These are phyloP conservation scores for Phrynocephalus forsythii DNA, from an alignment of 2,797 vertebrate genomes.

Conservation along the genomic window DNA sequence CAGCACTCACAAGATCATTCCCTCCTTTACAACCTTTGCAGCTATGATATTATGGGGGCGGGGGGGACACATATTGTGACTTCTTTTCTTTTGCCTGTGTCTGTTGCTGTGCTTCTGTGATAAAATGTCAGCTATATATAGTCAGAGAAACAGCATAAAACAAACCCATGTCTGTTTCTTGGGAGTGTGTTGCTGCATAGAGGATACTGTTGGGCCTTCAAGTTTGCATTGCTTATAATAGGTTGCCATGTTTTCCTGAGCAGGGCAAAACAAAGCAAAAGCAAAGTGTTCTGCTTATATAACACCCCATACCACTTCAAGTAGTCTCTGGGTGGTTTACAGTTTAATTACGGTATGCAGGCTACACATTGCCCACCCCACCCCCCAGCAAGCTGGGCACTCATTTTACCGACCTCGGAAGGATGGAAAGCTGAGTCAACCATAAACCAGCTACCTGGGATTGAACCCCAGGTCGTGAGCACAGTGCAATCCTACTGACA, in stretches of 20 bases:
- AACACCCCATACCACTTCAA: too few relatives aligned
- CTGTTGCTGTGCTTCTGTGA: constrained; percentile 20
- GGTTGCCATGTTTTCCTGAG: background rate
- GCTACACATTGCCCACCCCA: too few relatives aligned
- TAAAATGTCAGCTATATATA: constrained; percentile 2
- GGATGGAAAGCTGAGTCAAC: too few relatives aligned
- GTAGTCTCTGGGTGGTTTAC: too few relatives aligned
- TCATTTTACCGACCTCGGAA: too few relatives aligned
- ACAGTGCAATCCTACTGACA: background rate
- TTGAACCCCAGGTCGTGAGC: too few relatives aligned
- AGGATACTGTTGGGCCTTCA: background rate
- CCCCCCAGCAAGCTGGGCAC: too few relatives aligned
- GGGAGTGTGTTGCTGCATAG: background rate
- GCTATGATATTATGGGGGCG: constrained; percentile 24
- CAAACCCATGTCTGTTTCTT: constrained; percentile 34
- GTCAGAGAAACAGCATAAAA: background rate
- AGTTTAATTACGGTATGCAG: too few relatives aligned
- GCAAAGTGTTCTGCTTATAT: too few relatives aligned
- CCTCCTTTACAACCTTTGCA: background rate
- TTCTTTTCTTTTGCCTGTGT: constrained; percentile 31
- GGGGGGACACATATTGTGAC: constrained; percentile 17
- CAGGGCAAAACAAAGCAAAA: background rate
- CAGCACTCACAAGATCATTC: background rate
- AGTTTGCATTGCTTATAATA: background rate
- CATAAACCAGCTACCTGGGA: too few relatives aligned